Evolutionary conservation across 2,888 invertebrate species (phyloP).

Genomic region (Saturnia pavonia): DNA sequence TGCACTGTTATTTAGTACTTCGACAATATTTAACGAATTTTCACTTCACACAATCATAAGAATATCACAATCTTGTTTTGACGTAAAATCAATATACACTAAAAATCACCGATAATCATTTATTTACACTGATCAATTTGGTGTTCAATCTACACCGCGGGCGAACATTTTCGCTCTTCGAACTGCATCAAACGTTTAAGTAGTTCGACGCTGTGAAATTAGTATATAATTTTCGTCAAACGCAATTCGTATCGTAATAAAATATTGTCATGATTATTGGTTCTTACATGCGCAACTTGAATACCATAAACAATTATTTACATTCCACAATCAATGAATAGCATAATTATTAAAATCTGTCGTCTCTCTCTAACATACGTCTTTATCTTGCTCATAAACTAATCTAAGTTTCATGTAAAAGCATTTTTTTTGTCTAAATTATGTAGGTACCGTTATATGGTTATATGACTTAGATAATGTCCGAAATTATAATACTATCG

Average conservation of each 20-base stretch:
- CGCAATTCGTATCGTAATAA: not conserved
- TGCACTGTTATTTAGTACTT: slow-evolving; percentile 41
- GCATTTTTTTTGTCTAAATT: no score
- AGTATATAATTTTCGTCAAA: not conserved
- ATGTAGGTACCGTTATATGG: no score
- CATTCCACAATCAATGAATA: no score
- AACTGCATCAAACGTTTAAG: not conserved
- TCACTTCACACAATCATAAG: slow-evolving; percentile 26
- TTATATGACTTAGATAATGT: no score
- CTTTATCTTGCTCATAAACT: no score
- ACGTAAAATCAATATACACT: not conserved
- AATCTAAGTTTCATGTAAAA: no score
- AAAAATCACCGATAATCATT: not conserved
- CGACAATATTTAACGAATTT: slow-evolving; percentile 14
- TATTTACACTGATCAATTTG: slow-evolving; percentile 18
- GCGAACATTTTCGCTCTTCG: slow-evolving; percentile 68
- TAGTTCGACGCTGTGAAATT: slow-evolving; percentile 1
- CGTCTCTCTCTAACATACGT: no score
- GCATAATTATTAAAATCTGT: not conserved
- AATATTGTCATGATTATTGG: not conserved
- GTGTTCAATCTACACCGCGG: slow-evolving; percentile 68
- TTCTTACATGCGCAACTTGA: slow-evolving; percentile 7
- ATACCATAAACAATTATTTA: not conserved
- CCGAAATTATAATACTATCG: not conserved
- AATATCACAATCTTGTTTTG: slow-evolving; percentile 19